These are phyloP conservation scores for Thalassoma bifasciatum DNA, from an alignment of 2,113 vertebrate genomes.

Conservation along the genomic window DNA sequence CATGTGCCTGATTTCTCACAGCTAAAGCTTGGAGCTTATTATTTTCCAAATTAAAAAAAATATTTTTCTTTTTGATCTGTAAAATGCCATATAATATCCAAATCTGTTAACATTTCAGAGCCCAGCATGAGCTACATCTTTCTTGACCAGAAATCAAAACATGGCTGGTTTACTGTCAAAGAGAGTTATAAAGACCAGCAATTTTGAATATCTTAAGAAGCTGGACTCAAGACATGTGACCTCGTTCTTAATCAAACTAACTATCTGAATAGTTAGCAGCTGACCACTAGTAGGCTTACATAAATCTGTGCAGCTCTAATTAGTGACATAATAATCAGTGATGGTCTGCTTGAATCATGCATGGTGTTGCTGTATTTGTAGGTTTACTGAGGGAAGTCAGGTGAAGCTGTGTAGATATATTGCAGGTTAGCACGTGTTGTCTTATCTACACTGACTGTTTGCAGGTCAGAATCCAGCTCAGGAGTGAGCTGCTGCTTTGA, in stretches of 20 bases:
- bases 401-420: not conserved
- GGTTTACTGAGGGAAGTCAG: not conserved
- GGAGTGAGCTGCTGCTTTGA: constrained; percentile 1
- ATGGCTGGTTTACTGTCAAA: not conserved
- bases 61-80: too few relatives aligned
- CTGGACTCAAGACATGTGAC: not conserved
- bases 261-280: not conserved
- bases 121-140: too few relatives aligned
- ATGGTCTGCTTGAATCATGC: not conserved
- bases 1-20: too few relatives aligned
- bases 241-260: not conserved
- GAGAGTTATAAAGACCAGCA: not conserved
- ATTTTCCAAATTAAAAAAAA: too few relatives aligned
- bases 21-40: too few relatives aligned
- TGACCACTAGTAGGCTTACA: not conserved
- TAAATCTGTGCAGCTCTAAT: not conserved
- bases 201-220: not conserved
- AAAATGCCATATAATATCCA: too few relatives aligned
- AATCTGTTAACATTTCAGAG: too few relatives aligned
- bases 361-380: not conserved
- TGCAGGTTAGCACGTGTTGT: not conserved
- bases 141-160: too few relatives aligned
- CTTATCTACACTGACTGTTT: constrained; percentile 3
- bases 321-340: not conserved
- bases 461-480: constrained; percentile 24